Evolutionary conservation across 2,888 invertebrate genomes (phyloP), one percentile per base, ranked within the genome.

Genomic region (Rosalia funebris): DNA sequence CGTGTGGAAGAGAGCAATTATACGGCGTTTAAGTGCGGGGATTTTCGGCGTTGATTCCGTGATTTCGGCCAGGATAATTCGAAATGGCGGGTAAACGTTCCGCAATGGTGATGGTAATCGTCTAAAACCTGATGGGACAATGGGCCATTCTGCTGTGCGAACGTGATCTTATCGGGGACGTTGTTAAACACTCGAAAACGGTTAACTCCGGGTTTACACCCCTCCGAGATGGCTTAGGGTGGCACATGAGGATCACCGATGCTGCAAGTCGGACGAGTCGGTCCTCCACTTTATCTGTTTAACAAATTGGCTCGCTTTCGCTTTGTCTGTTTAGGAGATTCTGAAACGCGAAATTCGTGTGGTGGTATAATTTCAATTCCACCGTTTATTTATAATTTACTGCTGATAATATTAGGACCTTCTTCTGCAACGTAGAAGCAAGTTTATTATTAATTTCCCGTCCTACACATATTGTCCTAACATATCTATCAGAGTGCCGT

Each of bases 121-220:
- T 19, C 32, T 31, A 42, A 68, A 69, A 65, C 65, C 70, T 71
- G 72, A 74, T 75, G 71, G 71, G 70, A 75, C 73, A 75, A 75
- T 72, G 70, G 71, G 66, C 75, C 75, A 74, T 75, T 76, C 71
- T 68, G 66, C 68, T 66, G 67, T 67, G 70, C 68, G 69, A 73
- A 69, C 71, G 69, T 64, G 75, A 75, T 75, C 74, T 77, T 77
- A 77, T 77, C 77, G 69, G 71, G 58, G 62, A 60, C 59, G 57
- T 71, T 72, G 74, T 75, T 75, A 75, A 75, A 75, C 75, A 72
- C 71, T 74, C 69, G 72, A 71, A 71, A 73, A 76, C 72, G 72
- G 75, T 75, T 75, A 73, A 74, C 72, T 73, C 70, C 67, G 72
- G 74, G 20, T 77, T 75, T 75, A 73, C 75, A 74, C 74, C 75